These are phyloP conservation scores for Cottoperca gobio DNA, from an alignment of 2,797 vertebrate genomes.

Conservation along the genomic window DNA sequence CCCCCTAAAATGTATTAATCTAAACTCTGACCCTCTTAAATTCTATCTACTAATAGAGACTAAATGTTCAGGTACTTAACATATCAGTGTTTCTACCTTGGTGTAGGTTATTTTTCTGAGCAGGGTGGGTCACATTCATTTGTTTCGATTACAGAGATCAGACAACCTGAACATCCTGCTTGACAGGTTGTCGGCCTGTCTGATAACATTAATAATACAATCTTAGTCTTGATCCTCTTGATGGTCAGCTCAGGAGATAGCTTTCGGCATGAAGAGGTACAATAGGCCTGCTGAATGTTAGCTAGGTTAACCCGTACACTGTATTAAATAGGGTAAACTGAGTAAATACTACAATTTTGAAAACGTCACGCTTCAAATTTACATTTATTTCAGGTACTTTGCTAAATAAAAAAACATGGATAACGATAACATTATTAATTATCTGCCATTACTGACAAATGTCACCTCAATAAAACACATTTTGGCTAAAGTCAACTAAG, in stretches of 20 bases:
- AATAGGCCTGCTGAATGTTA: neutral
- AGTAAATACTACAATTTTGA: neutral
- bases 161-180: conserved; percentile 4
- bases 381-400: neutral
- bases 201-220: neutral
- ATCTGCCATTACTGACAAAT: neutral
- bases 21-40: neutral
- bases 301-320: too few relatives aligned
- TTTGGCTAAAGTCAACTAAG: conserved; percentile 16
- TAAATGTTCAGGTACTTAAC: neutral
- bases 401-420: neutral
- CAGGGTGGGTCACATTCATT: neutral
- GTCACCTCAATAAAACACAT: neutral
- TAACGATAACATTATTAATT: neutral
- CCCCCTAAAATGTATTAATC: neutral
- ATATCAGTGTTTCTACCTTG: neutral
- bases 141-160: neutral
- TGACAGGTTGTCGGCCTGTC: conserved; percentile 7
- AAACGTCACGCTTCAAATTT: neutral
- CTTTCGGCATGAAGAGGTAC: neutral
- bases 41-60: neutral
- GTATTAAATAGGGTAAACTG: neutral
- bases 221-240: neutral
- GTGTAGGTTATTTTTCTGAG: neutral
- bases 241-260: neutral